Evolutionary conservation across 2,888 invertebrate genomes (phyloP).

Genomic region (Tachina lurida): DNA sequence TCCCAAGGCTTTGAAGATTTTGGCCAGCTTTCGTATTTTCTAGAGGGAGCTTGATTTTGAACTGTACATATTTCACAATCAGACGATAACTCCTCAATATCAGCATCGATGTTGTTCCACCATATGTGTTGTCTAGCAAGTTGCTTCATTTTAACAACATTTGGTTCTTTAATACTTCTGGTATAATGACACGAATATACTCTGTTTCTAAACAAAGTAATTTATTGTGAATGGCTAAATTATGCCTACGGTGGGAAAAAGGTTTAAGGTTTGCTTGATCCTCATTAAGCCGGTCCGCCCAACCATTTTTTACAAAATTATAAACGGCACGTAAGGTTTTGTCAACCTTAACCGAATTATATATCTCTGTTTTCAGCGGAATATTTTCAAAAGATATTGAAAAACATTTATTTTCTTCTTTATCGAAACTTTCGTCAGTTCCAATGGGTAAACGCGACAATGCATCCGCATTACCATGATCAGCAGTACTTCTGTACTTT

Average conservation of each 20-base stretch:
- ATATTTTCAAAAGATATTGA: too few relatives aligned
- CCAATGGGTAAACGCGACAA: too few relatives aligned
- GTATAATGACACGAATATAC: not conserved
- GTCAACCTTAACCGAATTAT: too few relatives aligned
- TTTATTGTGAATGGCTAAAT: not conserved
- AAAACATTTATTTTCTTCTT: too few relatives aligned
- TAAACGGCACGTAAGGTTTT: too few relatives aligned
- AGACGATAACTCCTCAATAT: slow-evolving; percentile 24
- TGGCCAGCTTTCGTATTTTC: slow-evolving; percentile 7
- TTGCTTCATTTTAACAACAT: slow-evolving; percentile 46
- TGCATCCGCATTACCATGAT: too few relatives aligned
- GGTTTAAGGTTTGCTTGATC: not conserved
- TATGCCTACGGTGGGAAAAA: not conserved
- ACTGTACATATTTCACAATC: slow-evolving; percentile 43
- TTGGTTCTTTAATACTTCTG: not conserved
- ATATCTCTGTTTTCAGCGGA: too few relatives aligned
- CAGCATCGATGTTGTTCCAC: slow-evolving; percentile 54
- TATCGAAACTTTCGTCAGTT: too few relatives aligned
- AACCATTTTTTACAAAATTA: too few relatives aligned
- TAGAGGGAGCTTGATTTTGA: slow-evolving; percentile 9
- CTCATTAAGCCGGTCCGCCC: too few relatives aligned
- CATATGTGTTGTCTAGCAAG: slow-evolving; percentile 61
- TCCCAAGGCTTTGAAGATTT: slow-evolving; percentile 41
- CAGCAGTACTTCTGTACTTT: too few relatives aligned
- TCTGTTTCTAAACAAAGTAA: not conserved